phyloP scores from a whole-genome alignment of 2,113 vertebrate genomes.

The Charadrius vociferus region DNA sequence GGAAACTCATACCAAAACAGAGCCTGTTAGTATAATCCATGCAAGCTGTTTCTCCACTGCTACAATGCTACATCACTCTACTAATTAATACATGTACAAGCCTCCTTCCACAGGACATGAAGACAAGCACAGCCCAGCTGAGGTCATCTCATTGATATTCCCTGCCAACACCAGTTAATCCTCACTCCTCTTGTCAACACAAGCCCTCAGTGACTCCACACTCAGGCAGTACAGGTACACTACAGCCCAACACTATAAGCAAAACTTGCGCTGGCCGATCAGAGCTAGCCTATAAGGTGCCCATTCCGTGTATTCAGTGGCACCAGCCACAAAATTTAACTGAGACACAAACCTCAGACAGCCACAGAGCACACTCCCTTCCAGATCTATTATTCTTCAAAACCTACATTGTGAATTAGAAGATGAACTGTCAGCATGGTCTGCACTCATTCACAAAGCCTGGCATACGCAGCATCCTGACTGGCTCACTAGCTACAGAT shows the following conservation, averaged over 20 bases:
- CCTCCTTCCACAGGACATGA: background rate
- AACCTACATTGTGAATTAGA: background rate
- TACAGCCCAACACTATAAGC: background rate
- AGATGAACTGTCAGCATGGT: background rate
- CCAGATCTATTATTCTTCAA: background rate
- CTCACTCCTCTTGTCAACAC: background rate
- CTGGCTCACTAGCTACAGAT: background rate
- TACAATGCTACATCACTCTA: background rate
- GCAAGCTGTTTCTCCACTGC: background rate
- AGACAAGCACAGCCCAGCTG: background rate
- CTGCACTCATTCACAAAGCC: background rate
- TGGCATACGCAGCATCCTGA: background rate
- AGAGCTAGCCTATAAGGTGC: background rate
- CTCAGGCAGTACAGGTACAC: accelerated
- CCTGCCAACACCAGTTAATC: background rate
- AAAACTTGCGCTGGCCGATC: background rate
- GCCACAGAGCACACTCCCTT: background rate
- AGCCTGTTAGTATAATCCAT: background rate
- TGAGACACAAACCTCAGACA: background rate
- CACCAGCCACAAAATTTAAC: background rate
- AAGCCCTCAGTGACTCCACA: background rate
- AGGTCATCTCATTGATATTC: background rate
- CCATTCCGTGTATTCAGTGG: background rate
- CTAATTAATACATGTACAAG: background rate
- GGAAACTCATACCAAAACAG: background rate